Conservation (phyloP, 2,797 vertebrate species). For the Nannoperca obscura region DNA sequence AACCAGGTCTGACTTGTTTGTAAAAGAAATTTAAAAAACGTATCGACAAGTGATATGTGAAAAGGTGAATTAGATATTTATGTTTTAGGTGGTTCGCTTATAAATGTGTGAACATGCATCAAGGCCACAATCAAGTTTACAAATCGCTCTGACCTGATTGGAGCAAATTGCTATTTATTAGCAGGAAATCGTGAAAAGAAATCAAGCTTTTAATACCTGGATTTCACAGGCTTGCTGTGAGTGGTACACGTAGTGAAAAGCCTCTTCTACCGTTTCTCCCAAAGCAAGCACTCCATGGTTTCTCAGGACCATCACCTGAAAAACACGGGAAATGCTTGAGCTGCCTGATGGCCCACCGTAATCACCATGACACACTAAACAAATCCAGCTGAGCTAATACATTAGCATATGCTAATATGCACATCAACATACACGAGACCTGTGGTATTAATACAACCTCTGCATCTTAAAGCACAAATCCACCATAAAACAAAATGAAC, state of each 20-base stretch:
- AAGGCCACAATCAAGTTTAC: constrained; percentile 7
- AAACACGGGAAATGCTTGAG: constrained; percentile 37
- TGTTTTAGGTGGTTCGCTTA: neutral
- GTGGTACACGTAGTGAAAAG: constrained; percentile 95
- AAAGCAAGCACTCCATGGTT: constrained; percentile 95
- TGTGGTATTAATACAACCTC: neutral
- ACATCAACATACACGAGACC: neutral
- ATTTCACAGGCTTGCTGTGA: constrained; percentile 95
- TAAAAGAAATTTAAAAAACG: constrained; percentile 12
- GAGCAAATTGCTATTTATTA: constrained; percentile 1
- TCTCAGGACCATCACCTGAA: constrained; percentile 93
- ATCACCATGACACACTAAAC: constrained; percentile 3
- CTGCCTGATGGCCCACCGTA: neutral
- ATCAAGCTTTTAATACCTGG: constrained; percentile 85
- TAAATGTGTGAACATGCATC: neutral
- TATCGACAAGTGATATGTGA: constrained; percentile 10
- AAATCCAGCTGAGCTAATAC: neutral
- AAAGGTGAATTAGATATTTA: neutral
- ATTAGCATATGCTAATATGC: constrained; percentile 9
- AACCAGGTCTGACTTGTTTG: constrained; percentile 24
- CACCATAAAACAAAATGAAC: neutral
- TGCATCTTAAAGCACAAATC: neutral
- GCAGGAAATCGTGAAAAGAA: constrained; percentile 5
- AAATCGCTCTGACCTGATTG: constrained; percentile 8
- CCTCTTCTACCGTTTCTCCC: constrained; percentile 95